These are phyloP conservation scores for Hippocampus kuda DNA, from an alignment of 2,797 vertebrate species.

Conservation along the genomic window DNA sequence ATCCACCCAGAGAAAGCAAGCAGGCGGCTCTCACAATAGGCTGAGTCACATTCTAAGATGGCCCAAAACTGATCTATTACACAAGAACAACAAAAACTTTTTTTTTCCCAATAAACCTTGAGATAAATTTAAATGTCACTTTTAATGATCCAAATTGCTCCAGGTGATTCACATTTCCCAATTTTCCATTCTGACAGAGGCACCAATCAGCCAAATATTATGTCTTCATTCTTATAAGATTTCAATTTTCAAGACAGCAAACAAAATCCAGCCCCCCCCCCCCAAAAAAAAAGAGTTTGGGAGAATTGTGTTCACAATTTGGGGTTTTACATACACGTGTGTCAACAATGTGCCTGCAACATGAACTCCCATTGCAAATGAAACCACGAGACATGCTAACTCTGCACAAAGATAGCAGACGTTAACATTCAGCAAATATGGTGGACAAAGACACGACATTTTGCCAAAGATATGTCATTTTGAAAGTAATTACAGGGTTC, in stretches of 20 bases:
- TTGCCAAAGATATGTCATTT: too few relatives aligned
- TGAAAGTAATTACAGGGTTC: too few relatives aligned
- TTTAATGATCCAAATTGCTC: constrained; percentile 19
- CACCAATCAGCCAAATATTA: background rate
- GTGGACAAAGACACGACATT: too few relatives aligned
- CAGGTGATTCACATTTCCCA: constrained; percentile 13
- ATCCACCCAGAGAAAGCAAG: constrained; percentile 49
- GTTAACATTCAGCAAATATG: too few relatives aligned
- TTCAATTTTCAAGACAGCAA: background rate
- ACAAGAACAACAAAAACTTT: constrained; percentile 15
- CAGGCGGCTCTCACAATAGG: constrained; percentile 46
- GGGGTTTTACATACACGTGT: too few relatives aligned
- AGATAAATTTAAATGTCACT: background rate
- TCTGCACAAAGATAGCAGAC: too few relatives aligned
- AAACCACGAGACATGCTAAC: too few relatives aligned
- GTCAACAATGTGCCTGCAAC: too few relatives aligned
- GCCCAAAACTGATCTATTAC: constrained; percentile 33
- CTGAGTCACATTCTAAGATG: constrained; percentile 53
- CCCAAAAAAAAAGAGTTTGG: background rate
- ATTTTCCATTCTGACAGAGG: constrained; percentile 4
- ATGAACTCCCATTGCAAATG: too few relatives aligned
- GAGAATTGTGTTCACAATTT: background rate
- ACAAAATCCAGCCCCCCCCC: too few relatives aligned
- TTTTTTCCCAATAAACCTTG: background rate
- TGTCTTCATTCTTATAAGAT: background rate